phyloP scores from a whole-genome alignment of 2,888 invertebrate species.

The Drosophila rubida region DNA sequence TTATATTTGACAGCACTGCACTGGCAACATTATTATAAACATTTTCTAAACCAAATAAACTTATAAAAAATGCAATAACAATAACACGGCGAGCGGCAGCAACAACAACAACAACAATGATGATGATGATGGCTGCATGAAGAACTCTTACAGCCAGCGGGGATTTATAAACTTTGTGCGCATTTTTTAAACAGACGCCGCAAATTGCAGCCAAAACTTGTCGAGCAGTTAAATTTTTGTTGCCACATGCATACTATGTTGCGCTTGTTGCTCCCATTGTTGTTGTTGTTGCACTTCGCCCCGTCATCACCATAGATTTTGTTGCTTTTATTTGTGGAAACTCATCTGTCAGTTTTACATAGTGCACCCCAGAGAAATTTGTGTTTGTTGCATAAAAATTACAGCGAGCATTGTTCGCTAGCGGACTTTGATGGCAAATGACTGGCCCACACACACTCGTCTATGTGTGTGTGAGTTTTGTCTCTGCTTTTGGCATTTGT shows the following conservation, averaged over 20 bases:
- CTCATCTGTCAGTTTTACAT: constrained; percentile 78
- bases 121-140: not conserved
- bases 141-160: constrained; percentile 33
- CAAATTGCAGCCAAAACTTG: constrained; percentile 69
- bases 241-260: constrained; percentile 51
- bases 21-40: constrained; percentile 48
- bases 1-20: constrained; percentile 15
- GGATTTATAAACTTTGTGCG: constrained; percentile 52
- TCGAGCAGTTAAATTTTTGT: constrained; percentile 57
- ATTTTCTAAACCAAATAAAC: constrained; percentile 53
- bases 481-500: constrained; percentile 70
- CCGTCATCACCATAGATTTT: constrained; percentile 53
- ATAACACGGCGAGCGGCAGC: not conserved
- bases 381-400: constrained; percentile 78
- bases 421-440: constrained; percentile 71
- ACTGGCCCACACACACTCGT: constrained; percentile 40
- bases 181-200: constrained; percentile 62
- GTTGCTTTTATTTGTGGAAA: constrained; percentile 44
- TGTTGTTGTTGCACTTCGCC: constrained; percentile 40
- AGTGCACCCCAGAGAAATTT: constrained; percentile 77
- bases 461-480: constrained; percentile 14
- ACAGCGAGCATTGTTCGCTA: constrained; percentile 72
- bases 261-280: too few species aligned
- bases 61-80: constrained; percentile 40
- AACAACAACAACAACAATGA: not conserved